phyloP scores from a whole-genome alignment of 2,113 vertebrate species.

The Sturnira hondurensis region DNA sequence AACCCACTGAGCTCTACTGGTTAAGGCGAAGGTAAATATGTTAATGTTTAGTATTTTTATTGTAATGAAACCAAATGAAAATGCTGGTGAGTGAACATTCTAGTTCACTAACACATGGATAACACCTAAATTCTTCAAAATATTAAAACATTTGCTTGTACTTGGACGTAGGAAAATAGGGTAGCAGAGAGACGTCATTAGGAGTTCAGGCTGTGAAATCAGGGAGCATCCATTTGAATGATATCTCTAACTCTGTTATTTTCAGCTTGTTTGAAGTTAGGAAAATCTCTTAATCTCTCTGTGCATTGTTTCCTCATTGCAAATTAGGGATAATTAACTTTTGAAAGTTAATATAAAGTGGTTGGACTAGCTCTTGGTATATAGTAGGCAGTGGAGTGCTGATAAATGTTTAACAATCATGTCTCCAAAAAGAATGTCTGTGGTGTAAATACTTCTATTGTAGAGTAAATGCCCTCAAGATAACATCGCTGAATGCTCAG shows the following conservation, averaged over 20 bases:
- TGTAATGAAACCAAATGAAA: neutral
- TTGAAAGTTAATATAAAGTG: slow-evolving; percentile 19
- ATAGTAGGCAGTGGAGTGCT: neutral
- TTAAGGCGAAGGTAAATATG: neutral
- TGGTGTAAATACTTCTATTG: neutral
- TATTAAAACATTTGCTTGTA: neutral
- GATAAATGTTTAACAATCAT: neutral
- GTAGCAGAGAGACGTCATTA: neutral
- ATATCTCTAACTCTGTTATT: neutral
- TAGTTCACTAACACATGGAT: neutral
- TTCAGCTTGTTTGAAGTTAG: neutral
- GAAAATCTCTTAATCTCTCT: neutral
- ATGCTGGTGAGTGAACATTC: neutral
- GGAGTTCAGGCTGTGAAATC: neutral
- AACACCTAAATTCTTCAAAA: neutral
- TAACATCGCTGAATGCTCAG: neutral
- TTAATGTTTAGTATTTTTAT: neutral
- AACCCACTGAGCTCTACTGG: too few relatives aligned
- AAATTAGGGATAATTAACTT: neutral
- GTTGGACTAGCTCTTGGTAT: neutral
- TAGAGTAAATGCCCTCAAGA: neutral
- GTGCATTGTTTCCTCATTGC: neutral
- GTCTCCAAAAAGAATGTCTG: neutral
- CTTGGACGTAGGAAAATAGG: neutral
- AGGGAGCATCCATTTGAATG: neutral